Percentiles rank a stretch among this genome's conserved stretches.
phyloP scores from a whole-genome alignment of 2,888 invertebrate genomes.

The Itoplectis maculator region DNA sequence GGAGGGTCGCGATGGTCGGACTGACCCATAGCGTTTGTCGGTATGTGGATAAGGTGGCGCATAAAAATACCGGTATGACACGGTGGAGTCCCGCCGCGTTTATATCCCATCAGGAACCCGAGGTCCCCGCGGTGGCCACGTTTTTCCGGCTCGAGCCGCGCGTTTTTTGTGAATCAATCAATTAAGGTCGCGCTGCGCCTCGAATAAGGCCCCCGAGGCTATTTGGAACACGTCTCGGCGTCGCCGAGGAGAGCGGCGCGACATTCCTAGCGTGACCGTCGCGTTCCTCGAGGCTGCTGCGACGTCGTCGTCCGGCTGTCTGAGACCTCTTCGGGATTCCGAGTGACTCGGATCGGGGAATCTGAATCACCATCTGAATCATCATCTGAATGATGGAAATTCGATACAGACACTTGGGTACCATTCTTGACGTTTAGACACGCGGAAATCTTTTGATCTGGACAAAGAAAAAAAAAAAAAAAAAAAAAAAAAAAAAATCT shows the following conservation, averaged over 20 bases:
- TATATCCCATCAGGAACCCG: conserved; percentile 33
- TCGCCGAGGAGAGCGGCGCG: conserved; percentile 66
- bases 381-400: too few relatives aligned
- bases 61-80: conserved; percentile 69
- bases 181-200: conserved; percentile 74
- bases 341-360: conserved; percentile 34
- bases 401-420: too few relatives aligned
- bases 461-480: not conserved
- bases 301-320: conserved; percentile 32
- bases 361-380: conserved; percentile 55
- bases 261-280: conserved; percentile 74
- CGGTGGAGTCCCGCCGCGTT: conserved; percentile 58
- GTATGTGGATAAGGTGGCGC: conserved; percentile 39
- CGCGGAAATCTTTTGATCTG: not conserved
- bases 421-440: not conserved
- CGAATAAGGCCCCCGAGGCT: conserved; percentile 69
- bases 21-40: conserved; percentile 15
- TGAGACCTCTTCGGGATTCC: conserved; percentile 20
- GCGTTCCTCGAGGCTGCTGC: conserved; percentile 42
- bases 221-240: conserved; percentile 78
- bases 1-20: conserved; percentile 21
- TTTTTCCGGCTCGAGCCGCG: conserved; percentile 68
- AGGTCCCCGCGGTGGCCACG: conserved; percentile 25
- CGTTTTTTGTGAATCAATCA: conserved; percentile 76
- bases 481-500: not conserved